These are phyloP conservation scores for Cheilosia vulpina DNA, from an alignment of 2,888 invertebrate species.

Conservation along the genomic window DNA sequence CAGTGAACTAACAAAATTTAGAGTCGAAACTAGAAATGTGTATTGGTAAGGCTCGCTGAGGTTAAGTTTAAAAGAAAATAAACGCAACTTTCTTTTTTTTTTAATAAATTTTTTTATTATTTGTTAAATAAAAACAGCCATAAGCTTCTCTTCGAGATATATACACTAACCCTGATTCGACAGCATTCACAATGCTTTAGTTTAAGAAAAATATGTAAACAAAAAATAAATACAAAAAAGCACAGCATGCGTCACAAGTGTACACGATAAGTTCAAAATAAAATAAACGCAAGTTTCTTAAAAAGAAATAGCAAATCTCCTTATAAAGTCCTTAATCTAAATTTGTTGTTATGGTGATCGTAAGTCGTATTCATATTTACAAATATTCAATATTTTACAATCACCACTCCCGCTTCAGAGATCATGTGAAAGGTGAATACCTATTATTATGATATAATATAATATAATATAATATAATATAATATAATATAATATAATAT, in stretches of 20 bases:
- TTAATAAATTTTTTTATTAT: slow-evolving; percentile 34
- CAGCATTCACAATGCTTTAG: slow-evolving; percentile 73
- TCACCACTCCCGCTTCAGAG: slow-evolving; percentile 3
- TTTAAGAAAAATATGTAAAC: slow-evolving; percentile 36
- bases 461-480: too few species aligned
- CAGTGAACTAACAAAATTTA: too few species aligned
- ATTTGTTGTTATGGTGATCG: neutral
- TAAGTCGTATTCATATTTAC: neutral
- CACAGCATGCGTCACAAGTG: slow-evolving; percentile 65
- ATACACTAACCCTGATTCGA: slow-evolving; percentile 73
- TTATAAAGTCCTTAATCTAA: slow-evolving; percentile 1
- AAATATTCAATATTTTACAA: neutral
- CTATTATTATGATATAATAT: too few species aligned
- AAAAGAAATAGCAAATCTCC: neutral
- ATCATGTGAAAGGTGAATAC: slow-evolving; percentile 17
- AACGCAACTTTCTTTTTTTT: too few species aligned
- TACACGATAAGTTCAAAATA: slow-evolving; percentile 5
- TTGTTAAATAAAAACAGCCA: slow-evolving; percentile 47
- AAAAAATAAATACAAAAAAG: slow-evolving; percentile 33
- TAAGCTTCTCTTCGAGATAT: slow-evolving; percentile 67
- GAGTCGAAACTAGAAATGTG: too few species aligned
- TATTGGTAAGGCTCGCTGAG: too few species aligned
- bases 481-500: too few species aligned
- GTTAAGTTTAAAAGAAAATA: too few species aligned
- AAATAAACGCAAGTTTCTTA: too few species aligned